Conservation (phyloP, 23 tunicate species). For the Clavelina lepadiformis region DNA sequence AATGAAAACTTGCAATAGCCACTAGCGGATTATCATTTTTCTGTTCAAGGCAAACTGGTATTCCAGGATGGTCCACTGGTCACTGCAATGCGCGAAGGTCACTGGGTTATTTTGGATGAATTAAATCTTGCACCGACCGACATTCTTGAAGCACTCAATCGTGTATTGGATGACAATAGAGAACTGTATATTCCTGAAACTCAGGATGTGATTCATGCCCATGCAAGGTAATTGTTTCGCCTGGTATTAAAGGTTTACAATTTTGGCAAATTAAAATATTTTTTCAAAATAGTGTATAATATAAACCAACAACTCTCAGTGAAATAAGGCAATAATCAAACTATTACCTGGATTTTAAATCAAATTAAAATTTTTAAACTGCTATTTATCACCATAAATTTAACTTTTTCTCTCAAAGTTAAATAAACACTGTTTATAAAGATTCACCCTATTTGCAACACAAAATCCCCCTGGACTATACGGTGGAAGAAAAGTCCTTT, state of each 20-base stretch:
- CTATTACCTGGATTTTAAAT: too few species aligned
- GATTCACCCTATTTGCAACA: constrained; percentile 83
- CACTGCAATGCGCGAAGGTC: constrained; percentile 95
- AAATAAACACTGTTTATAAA: not conserved
- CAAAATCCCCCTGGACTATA: constrained; percentile 97
- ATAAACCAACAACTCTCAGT: too few species aligned
- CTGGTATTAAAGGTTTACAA: too few species aligned
- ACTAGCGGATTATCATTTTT: not conserved
- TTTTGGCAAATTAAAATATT: too few species aligned
- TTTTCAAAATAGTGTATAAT: too few species aligned
- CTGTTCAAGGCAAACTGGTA: constrained; percentile 48
- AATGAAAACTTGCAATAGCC: not conserved
- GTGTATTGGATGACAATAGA: constrained; percentile 98
- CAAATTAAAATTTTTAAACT: too few species aligned
- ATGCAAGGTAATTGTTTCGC: constrained; percentile 50
- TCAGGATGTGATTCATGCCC: constrained; percentile 81
- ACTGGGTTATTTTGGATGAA: constrained; percentile 95
- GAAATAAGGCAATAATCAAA: too few species aligned
- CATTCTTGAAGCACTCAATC: constrained; percentile 90
- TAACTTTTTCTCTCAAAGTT: too few species aligned
- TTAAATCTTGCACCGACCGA: constrained; percentile 97
- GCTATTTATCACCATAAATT: too few species aligned
- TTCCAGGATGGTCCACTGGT: constrained; percentile 97
- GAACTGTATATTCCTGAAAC: constrained; percentile 94
- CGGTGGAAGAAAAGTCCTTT: constrained; percentile 84